phyloP scores from a whole-genome alignment of 2,888 invertebrate genomes.

The Polymixis lichenea region DNA sequence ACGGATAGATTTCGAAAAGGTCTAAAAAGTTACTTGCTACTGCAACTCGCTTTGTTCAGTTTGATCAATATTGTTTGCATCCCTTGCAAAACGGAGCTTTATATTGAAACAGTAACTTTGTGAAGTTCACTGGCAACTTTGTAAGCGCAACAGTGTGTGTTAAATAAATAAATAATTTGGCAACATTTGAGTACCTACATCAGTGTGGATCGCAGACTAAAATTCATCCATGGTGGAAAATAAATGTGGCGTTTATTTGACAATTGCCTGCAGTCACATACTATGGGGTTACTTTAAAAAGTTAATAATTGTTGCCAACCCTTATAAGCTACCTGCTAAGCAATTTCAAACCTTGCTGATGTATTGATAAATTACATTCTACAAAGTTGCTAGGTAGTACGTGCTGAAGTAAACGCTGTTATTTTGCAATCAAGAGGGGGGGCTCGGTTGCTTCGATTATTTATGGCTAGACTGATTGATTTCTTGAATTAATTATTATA shows the following conservation, averaged over 20 bases:
- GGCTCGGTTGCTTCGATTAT: background rate
- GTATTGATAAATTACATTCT: constrained; percentile 4
- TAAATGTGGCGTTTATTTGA: constrained; percentile 2
- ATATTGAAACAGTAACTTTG: background rate
- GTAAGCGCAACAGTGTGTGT: background rate
- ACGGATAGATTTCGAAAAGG: background rate
- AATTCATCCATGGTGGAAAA: background rate
- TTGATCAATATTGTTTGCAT: constrained; percentile 14
- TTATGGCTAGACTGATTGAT: too few relatives aligned
- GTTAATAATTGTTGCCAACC: background rate
- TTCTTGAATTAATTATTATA: background rate
- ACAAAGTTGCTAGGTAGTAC: background rate
- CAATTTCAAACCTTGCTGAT: background rate
- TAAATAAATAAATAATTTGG: background rate
- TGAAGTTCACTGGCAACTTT: background rate
- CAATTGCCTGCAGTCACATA: constrained; percentile 9
- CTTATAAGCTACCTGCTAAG: background rate
- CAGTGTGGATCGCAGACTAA: background rate
- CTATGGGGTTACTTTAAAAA: background rate
- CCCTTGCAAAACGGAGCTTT: background rate
- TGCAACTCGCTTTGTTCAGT: background rate
- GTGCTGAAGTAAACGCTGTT: background rate
- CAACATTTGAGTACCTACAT: background rate
- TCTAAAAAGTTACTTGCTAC: background rate
- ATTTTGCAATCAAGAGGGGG: constrained; percentile 7